Base-by-base conservation (phyloP, 2,113 vertebrate species). In the Pseudopipra pipra region DNA sequence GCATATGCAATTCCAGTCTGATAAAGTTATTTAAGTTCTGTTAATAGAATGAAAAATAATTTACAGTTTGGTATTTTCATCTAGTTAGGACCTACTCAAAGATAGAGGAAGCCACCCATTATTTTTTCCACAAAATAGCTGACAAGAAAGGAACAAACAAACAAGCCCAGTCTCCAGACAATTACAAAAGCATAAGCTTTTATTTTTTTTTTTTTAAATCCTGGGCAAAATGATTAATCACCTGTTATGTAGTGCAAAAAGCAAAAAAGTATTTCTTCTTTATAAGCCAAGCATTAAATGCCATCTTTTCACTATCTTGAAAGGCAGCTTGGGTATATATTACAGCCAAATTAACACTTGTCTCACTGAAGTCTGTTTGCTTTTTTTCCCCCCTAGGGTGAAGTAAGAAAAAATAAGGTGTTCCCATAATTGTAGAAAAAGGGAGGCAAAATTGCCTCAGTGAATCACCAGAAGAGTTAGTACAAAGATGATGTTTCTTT, bases 251-350 rank as follows among this genome's bases (percentile, higher is more conserved):
- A 97, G 96, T 97, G 94, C 96, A 96, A 98, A 97, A 96, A 95
- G 93, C 88, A 97, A 96, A 92, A 58, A 71, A 63, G 51, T 74
- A 84, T 90, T 90, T 95, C 65, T 84, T 90, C 84, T 72, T 79
- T 96, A 91, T 88, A 71, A 80, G 89, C 95, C 86, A 90, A 93
- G 92, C 37, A 94, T 85, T 95, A 97, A 97, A 91, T 96, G 90
- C 78, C 87, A 85, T 95, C 94, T 92, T 93, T 87, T 85, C 97
- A 94, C 93, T 87, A 97, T 87, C 96, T 91, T 28, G 52, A 96
- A 98, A 96, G 97, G 96, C 96, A 96, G 95, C 96, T 96, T 92
- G 95, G 96, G 96, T 96, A 92, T 95, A 86, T 86, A 97, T 94
- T 96, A 98, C 90, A 98, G 97, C 96, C 97, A 96, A 97, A 97